These are phyloP conservation scores for Porites australiensis DNA, from an alignment of 64 coral and sea anemone species.

Conservation along the genomic window DNA sequence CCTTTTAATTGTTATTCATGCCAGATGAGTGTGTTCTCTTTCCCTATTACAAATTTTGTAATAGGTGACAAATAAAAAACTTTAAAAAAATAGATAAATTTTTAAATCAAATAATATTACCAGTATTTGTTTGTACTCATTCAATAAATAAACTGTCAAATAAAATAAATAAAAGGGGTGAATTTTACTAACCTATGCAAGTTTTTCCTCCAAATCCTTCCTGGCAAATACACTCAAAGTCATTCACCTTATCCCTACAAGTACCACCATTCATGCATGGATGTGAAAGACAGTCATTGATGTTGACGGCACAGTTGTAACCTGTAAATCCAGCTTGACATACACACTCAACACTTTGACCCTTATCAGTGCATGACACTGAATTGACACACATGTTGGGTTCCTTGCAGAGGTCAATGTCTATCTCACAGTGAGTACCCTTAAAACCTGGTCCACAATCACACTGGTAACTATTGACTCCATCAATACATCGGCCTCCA, in stretches of 20 bases:
- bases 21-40: too few relatives aligned
- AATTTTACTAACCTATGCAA: constrained; percentile 79
- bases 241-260: constrained; percentile 83
- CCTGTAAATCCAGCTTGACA: constrained; percentile 91
- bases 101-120: too few relatives aligned
- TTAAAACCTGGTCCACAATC: constrained; percentile 87
- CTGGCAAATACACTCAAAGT: constrained; percentile 83
- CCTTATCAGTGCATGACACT: constrained; percentile 83
- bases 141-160: too few relatives aligned
- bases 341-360: constrained; percentile 74
- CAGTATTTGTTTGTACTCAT: too few relatives aligned
- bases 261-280: constrained; percentile 96
- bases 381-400: constrained; percentile 81
- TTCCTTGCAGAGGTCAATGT: constrained; percentile 92
- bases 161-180: too few relatives aligned
- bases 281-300: constrained; percentile 84
- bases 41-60: too few relatives aligned
- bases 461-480: constrained; percentile 89
- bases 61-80: too few relatives aligned
- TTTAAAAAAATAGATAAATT: too few relatives aligned
- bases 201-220: constrained; percentile 76
- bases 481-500: constrained; percentile 89
- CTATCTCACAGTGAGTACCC: constrained; percentile 84
- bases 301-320: constrained; percentile 93
- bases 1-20: too few relatives aligned